Conservation (phyloP, 2,888 invertebrate species). For the Campopleginae sp. region DNA sequence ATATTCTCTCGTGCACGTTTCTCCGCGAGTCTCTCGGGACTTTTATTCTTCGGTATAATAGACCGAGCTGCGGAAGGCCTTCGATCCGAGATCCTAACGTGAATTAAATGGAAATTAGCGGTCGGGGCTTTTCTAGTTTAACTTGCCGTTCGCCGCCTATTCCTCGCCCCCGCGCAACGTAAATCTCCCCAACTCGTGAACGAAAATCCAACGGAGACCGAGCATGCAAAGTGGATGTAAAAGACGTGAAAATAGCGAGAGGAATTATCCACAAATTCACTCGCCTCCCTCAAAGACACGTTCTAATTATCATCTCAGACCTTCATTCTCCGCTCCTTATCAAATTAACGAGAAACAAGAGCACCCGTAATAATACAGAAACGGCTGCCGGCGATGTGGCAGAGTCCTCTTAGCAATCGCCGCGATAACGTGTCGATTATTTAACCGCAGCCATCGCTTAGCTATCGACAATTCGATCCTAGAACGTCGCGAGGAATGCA, state of each 20-base stretch:
- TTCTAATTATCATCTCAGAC: neutral
- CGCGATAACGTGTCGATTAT: neutral
- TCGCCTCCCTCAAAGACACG: neutral
- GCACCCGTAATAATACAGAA: neutral
- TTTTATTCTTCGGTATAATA: conserved; percentile 38
- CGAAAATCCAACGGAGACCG: neutral
- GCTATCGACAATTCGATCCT: neutral
- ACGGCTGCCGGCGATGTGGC: neutral
- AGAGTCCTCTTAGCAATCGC: neutral
- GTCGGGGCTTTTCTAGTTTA: conserved; percentile 29
- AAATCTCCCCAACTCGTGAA: conserved; percentile 1
- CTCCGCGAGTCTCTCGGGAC: neutral
- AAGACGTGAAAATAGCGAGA: conserved; percentile 4
- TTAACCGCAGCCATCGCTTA: neutral
- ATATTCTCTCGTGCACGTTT: neutral
- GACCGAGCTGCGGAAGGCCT: conserved; percentile 27
- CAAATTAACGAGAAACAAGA: conserved; percentile 51
- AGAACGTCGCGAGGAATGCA: neutral
- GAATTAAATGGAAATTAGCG: conserved; percentile 69
- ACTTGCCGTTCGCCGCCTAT: conserved; percentile 18
- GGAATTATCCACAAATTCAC: conserved; percentile 10
- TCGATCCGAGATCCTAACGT: conserved; percentile 37
- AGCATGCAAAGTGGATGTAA: conserved; percentile 16
- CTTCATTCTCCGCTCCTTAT: neutral
- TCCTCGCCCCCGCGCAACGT: neutral